Evolutionary conservation across 2,888 invertebrate genomes (phyloP).

Genomic region (Prostheceraeus crozeri): DNA sequence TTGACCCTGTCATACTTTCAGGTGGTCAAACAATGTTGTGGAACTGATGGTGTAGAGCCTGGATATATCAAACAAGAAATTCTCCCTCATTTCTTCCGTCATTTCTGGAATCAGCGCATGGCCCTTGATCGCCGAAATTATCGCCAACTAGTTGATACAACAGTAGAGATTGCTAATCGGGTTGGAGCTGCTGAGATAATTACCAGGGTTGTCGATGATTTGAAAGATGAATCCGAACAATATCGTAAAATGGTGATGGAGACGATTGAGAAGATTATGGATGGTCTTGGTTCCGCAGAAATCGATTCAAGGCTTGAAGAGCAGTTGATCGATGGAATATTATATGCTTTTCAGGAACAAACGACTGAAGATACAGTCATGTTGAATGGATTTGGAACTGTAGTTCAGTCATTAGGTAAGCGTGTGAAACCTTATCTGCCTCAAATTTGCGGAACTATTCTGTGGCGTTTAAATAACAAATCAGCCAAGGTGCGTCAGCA

Average conservation of each 20-base stretch:
- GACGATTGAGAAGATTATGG: constrained; percentile 96
- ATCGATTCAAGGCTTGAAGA: constrained; percentile 96
- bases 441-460: constrained; percentile 97
- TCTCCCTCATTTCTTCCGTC: constrained; percentile 92
- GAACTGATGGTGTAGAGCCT: constrained; percentile 97
- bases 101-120: constrained; percentile 99
- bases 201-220: constrained; percentile 91
- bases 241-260: constrained; percentile 99
- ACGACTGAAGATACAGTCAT: constrained; percentile 93
- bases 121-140: constrained; percentile 95
- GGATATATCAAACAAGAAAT: constrained; percentile 99
- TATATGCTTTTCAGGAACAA: constrained; percentile 99
- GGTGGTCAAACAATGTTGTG: constrained; percentile 95
- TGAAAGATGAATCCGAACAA: constrained; percentile 98
- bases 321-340: constrained; percentile 94
- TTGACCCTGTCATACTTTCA: too few species aligned
- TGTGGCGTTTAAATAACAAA: constrained; percentile 98
- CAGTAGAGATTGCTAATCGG: constrained; percentile 98
- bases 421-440: constrained; percentile 95
- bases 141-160: constrained; percentile 90
- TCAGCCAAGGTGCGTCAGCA: constrained; percentile 97
- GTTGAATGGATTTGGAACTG: constrained; percentile 97
- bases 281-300: constrained; percentile 90
- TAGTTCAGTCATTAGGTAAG: constrained; percentile 92
- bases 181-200: constrained; percentile 99